Conservation (phyloP, 2,888 invertebrate genomes). For the Onthophagus sagittarius region DNA sequence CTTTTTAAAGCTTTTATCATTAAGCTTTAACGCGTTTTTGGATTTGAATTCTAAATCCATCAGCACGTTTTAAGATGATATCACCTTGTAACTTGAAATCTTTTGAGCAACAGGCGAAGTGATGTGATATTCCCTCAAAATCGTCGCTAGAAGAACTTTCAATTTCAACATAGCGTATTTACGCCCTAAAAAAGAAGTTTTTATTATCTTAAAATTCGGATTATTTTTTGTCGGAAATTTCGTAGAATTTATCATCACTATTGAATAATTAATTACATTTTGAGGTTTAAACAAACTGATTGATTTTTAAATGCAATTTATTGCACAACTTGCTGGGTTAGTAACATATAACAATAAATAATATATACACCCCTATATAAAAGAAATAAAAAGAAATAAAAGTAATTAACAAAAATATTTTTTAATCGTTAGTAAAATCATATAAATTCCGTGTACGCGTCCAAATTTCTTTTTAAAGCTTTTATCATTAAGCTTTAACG, state of each 20-base stretch:
- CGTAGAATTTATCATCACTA: too few relatives aligned
- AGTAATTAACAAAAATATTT: neutral
- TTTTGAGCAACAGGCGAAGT: conserved; percentile 59
- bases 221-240: too few relatives aligned
- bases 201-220: neutral
- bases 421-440: neutral
- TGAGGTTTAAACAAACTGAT: neutral
- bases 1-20: too few relatives aligned
- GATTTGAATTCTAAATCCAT: conserved; percentile 59
- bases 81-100: conserved; percentile 73
- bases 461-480: too few relatives aligned
- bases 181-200: conserved; percentile 56
- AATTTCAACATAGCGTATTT: conserved; percentile 79
- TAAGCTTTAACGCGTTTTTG: conserved; percentile 27
- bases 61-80: conserved; percentile 72
- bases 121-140: conserved; percentile 70
- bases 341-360: conserved; percentile 18
- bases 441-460: neutral
- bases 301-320: conserved; percentile 22
- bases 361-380: conserved; percentile 13
- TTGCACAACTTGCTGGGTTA: conserved; percentile 18
- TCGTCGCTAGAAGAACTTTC: conserved; percentile 72
- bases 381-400: neutral
- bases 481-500: neutral
- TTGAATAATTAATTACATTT: too few relatives aligned